Evolutionary conservation across 1,140 invertebrate genomes (phyloP).

Genomic region (Colletes gigas): DNA sequence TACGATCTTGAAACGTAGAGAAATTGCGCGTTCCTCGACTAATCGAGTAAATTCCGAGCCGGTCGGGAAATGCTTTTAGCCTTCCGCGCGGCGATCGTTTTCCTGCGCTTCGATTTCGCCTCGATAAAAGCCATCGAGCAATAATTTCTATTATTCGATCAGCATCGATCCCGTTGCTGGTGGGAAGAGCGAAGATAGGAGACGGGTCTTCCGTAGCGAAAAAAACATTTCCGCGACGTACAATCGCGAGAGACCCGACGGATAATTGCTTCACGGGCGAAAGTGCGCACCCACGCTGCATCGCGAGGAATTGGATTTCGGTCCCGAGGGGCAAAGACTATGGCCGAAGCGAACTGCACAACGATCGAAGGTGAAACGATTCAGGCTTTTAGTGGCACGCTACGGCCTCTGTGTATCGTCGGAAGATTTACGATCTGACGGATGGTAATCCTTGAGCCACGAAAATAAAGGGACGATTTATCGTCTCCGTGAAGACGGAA

Average conservation of each 20-base stretch:
- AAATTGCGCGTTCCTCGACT: neutral
- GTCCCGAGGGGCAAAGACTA: neutral
- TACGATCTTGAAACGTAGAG: too few relatives aligned
- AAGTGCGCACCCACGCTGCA: slow-evolving; percentile 1
- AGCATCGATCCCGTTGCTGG: neutral
- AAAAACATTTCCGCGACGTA: too few relatives aligned
- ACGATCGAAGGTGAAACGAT: neutral
- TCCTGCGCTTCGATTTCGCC: neutral
- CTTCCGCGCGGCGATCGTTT: neutral
- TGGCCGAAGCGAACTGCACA: neutral
- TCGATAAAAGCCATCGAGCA: neutral
- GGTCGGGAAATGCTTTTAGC: neutral
- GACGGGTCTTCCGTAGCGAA: too few relatives aligned
- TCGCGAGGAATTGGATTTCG: slow-evolving; percentile 26
- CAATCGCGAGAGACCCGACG: too few relatives aligned
- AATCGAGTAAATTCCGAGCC: slow-evolving; percentile 3
- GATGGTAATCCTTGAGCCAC: slow-evolving; percentile 17
- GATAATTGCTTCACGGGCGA: neutral
- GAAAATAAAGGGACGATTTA: slow-evolving; percentile 41
- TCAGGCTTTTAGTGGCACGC: neutral
- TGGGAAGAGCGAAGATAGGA: too few relatives aligned
- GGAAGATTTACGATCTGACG: slow-evolving; percentile 17
- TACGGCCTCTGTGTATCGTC: neutral
- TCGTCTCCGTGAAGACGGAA: neutral
- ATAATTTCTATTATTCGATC: slow-evolving; percentile 11